phyloP scores from a whole-genome alignment of 2,888 invertebrate genomes.

The Mechanitis messenoides region DNA sequence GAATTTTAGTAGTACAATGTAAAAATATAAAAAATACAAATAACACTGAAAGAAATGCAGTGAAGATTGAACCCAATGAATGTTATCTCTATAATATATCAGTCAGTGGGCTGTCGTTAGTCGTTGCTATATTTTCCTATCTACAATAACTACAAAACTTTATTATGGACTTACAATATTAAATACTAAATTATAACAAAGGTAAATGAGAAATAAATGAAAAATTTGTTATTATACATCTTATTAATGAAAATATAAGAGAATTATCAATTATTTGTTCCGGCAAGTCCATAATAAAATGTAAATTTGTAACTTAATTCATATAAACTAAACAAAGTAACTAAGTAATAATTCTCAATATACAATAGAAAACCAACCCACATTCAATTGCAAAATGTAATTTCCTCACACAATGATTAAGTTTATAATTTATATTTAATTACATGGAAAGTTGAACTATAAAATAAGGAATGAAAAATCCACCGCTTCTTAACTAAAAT shows the following conservation, averaged over 20 bases:
- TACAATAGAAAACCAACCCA: conserved; percentile 49
- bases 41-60: conserved; percentile 16
- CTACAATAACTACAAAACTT: conserved; percentile 36
- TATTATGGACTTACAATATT: conserved; percentile 16
- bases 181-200: conserved; percentile 5
- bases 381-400: conserved; percentile 60
- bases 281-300: conserved; percentile 27
- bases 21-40: conserved; percentile 12
- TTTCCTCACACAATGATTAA: conserved; percentile 41
- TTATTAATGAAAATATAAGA: background rate
- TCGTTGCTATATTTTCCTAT: conserved; percentile 44
- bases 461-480: conserved; percentile 40
- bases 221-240: background rate
- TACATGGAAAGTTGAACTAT: conserved; percentile 40
- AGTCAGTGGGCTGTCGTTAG: conserved; percentile 62
- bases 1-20: background rate
- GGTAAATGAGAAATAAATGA: background rate
- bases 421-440: conserved; percentile 43
- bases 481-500: conserved; percentile 25
- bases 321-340: conserved; percentile 43
- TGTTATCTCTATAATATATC: conserved; percentile 56
- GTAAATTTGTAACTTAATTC: conserved; percentile 34
- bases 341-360: conserved; percentile 51
- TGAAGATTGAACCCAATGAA: conserved; percentile 47
- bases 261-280: background rate